Percentiles rank a stretch among this genome's conserved stretches.
Conservation (phyloP, 2,888 invertebrate genomes). For the Agapetus fuscipes region DNA sequence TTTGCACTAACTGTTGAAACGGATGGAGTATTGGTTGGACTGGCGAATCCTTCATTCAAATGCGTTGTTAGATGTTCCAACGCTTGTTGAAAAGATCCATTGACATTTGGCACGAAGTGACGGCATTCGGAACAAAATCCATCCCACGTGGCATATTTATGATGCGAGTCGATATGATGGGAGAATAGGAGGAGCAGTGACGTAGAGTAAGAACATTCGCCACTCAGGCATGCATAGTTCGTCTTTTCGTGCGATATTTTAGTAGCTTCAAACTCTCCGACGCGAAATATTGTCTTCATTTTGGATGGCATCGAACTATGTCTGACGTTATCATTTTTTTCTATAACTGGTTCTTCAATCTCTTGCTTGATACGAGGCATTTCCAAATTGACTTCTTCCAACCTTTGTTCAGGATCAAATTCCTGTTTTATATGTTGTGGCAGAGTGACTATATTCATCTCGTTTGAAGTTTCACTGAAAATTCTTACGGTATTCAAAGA, state of each 20-base stretch:
- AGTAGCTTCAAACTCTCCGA: neutral
- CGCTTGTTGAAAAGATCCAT: slow-evolving; percentile 30
- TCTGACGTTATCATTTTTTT: slow-evolving; percentile 2
- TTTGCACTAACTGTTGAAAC: no score
- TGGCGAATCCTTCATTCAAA: slow-evolving; percentile 35
- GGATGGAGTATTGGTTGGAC: no score
- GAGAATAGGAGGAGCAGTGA: slow-evolving; percentile 28
- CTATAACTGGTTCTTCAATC: neutral
- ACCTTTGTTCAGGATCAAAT: neutral
- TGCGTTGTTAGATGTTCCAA: slow-evolving; percentile 39
- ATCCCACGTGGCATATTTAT: slow-evolving; percentile 40
- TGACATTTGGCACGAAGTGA: slow-evolving; percentile 30
- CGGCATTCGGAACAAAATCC: slow-evolving; percentile 46
- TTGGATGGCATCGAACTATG: no score
- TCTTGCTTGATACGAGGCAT: neutral
- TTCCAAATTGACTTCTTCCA: neutral
- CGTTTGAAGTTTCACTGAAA: no score
- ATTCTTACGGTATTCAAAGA: no score
- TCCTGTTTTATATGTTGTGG: slow-evolving; percentile 1
- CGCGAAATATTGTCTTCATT: no score
- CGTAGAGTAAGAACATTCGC: slow-evolving; percentile 28
- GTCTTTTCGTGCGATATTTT: neutral
- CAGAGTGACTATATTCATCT: no score
- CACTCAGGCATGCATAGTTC: neutral
- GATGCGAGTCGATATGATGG: slow-evolving; percentile 28